These are phyloP conservation scores for Delphinapterus leucas DNA, from an alignment of 2,113 vertebrate species.

Conservation along the genomic window DNA sequence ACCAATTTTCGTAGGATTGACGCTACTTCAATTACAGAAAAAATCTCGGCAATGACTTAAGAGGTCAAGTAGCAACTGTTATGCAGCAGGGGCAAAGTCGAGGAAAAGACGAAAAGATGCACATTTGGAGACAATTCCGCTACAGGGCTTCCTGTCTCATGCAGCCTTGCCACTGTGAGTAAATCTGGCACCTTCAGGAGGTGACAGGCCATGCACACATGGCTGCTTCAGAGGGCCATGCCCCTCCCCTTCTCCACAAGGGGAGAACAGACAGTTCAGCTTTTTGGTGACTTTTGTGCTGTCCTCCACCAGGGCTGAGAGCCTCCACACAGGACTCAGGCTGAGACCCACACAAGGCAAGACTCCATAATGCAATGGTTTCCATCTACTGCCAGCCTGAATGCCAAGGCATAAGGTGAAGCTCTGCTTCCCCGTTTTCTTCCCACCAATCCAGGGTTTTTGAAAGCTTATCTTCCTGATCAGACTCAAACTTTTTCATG, in stretches of 20 bases:
- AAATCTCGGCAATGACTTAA: neutral
- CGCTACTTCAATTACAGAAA: neutral
- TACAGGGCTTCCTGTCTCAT: neutral
- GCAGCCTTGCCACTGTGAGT: neutral
- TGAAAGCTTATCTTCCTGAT: neutral
- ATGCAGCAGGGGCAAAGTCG: neutral
- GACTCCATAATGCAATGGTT: neutral
- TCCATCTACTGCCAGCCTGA: neutral
- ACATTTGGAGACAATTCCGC: neutral
- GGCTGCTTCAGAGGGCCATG: neutral
- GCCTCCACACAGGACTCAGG: neutral
- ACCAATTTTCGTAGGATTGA: neutral
- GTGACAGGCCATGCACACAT: neutral
- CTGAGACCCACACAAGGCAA: neutral
- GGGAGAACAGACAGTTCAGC: neutral
- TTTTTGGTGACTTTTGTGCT: neutral
- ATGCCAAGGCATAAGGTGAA: neutral
- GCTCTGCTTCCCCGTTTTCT: neutral
- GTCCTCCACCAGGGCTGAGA: too few relatives aligned
- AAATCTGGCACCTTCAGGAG: neutral
- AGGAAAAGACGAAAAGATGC: fast-evolving
- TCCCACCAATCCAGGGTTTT: neutral
- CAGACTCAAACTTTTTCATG: neutral
- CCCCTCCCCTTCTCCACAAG: neutral
- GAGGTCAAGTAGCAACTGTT: neutral